phyloP scores from a whole-genome alignment of 2,113 vertebrate species.

The Pollachius pollachius region DNA sequence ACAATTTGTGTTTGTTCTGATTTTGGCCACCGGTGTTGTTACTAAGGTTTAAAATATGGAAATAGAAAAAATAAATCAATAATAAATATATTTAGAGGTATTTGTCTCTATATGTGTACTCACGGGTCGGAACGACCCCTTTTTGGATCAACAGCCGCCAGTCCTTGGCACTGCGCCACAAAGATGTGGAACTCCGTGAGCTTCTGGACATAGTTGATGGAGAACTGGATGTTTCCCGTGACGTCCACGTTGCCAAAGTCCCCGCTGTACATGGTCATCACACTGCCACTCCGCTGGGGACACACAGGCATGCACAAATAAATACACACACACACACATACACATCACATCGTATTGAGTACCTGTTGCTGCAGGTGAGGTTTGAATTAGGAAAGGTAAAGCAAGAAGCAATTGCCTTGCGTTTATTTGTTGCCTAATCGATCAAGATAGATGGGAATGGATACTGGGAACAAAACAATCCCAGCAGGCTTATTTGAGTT shows the following conservation, averaged over 20 bases:
- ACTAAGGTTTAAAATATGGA: too few relatives aligned
- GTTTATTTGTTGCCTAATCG: too few relatives aligned
- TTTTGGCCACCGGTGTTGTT: background rate
- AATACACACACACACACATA: conserved; percentile 5
- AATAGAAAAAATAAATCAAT: background rate
- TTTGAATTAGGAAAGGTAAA: too few relatives aligned
- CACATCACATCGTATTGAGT: background rate
- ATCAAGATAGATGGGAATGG: too few relatives aligned
- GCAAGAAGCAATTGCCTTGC: too few relatives aligned
- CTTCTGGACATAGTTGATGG: conserved; percentile 87
- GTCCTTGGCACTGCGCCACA: conserved; percentile 83
- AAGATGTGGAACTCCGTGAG: conserved; percentile 90
- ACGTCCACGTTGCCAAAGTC: conserved; percentile 88
- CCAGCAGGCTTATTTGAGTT: too few relatives aligned
- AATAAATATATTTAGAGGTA: background rate
- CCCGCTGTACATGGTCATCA: conserved; percentile 88
- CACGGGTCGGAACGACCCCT: conserved; percentile 91
- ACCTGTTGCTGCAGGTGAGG: background rate
- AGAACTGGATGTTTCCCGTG: conserved; percentile 89
- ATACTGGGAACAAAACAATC: too few relatives aligned
- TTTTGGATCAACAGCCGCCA: conserved; percentile 86
- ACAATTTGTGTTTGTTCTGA: background rate
- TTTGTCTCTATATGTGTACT: conserved; percentile 56
- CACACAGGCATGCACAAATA: conserved; percentile 12
- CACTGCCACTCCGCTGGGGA: conserved; percentile 85